Percentiles rank a stretch among this genome's conserved stretches.
Conservation (phyloP, 2,797 vertebrate species). For the Phalanger gymnotis region DNA sequence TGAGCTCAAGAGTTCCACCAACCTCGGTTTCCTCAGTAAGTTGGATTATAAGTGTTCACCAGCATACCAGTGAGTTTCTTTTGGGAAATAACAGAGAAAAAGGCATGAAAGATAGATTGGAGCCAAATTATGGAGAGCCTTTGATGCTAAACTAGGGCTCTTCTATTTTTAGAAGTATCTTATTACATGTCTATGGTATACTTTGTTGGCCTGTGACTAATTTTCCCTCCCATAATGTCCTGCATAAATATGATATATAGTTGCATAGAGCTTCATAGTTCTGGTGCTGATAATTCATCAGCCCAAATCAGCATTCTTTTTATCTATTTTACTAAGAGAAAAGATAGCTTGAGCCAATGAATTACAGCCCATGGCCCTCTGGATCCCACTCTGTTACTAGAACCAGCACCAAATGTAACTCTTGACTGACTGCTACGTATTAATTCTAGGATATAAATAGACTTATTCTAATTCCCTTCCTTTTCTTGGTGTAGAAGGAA, state of each 20-base stretch:
- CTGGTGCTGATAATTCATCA: neutral
- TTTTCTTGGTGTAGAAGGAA: too few relatives aligned
- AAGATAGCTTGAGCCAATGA: neutral
- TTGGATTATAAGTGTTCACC: neutral
- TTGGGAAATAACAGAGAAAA: constrained; percentile 15
- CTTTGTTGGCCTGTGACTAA: neutral
- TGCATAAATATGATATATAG: neutral
- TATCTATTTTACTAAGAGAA: neutral
- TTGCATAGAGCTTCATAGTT: neutral
- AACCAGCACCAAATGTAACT: neutral
- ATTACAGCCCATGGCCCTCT: neutral
- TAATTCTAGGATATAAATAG: neutral
- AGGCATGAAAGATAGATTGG: constrained; percentile 16
- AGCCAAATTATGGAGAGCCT: neutral
- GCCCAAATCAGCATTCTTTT: neutral
- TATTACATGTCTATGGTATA: neutral
- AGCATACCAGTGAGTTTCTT: constrained; percentile 2
- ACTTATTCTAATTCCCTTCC: neutral
- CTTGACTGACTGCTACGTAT: neutral
- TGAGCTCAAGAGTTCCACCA: neutral
- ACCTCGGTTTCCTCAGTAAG: neutral
- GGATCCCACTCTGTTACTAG: neutral
- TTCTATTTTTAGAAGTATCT: neutral
- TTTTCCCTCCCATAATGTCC: neutral
- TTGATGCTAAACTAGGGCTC: neutral